phyloP scores from a whole-genome alignment of 2,888 invertebrate species.

The Sialis lutaria region DNA sequence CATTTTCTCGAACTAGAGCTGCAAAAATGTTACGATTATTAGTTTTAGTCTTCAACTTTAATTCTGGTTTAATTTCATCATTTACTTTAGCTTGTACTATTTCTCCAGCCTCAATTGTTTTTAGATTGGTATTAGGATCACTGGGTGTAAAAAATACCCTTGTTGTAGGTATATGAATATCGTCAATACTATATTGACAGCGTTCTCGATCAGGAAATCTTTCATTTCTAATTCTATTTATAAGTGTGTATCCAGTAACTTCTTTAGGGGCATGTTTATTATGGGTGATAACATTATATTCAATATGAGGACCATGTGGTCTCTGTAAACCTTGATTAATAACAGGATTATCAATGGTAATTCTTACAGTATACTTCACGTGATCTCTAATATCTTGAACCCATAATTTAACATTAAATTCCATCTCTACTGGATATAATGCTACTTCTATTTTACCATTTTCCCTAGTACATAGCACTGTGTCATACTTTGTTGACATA shows the following conservation, averaged over 20 bases:
- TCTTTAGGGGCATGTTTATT: no score
- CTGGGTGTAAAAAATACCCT: not conserved
- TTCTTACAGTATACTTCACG: not conserved
- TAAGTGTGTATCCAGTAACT: not conserved
- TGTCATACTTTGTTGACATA: not conserved
- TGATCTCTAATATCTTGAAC: no score
- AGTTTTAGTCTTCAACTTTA: slow-evolving; percentile 6
- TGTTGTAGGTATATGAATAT: not conserved
- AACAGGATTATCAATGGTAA: not conserved
- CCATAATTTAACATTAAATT: not conserved
- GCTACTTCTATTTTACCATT: not conserved
- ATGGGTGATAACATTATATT: not conserved
- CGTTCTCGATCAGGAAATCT: not conserved
- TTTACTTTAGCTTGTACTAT: no score
- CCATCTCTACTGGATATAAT: slow-evolving; percentile 1
- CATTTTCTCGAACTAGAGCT: slow-evolving; percentile 7
- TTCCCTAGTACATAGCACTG: not conserved
- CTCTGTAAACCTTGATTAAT: not conserved
- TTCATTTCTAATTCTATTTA: not conserved
- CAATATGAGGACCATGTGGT: not conserved
- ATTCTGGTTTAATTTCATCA: slow-evolving; percentile 7
- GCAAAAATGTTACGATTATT: slow-evolving; percentile 8
- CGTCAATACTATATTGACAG: not conserved
- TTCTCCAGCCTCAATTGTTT: no score
- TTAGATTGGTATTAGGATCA: not conserved